phyloP scores from a whole-genome alignment of 2,888 invertebrate species.

The Falcaria lacertinaria region DNA sequence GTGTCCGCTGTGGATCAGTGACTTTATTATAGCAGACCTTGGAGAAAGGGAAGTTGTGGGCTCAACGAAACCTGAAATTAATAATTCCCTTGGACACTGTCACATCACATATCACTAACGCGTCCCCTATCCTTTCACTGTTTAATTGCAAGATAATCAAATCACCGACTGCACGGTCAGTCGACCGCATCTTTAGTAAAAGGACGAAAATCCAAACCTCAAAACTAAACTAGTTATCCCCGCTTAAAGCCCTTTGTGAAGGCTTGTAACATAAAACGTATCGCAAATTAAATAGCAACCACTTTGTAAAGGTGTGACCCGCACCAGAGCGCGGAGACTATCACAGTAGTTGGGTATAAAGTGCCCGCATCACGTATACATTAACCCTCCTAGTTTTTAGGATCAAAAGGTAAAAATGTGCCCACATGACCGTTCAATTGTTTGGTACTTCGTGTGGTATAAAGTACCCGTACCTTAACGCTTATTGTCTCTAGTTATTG shows the following conservation, averaged over 20 bases:
- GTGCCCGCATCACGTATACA: constrained; percentile 31
- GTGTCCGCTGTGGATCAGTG: too few relatives aligned
- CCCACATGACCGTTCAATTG: constrained; percentile 15
- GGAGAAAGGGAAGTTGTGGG: too few relatives aligned
- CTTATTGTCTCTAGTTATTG: neutral
- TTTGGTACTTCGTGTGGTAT: neutral
- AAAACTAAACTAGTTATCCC: constrained; percentile 43
- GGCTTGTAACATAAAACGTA: constrained; percentile 47
- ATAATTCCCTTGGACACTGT: neutral
- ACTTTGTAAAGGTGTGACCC: constrained; percentile 68
- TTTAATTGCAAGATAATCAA: neutral
- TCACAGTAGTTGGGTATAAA: constrained; percentile 22
- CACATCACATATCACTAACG: neutral
- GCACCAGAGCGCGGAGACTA: too few relatives aligned
- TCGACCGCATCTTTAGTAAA: constrained; percentile 6
- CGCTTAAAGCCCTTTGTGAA: constrained; percentile 35
- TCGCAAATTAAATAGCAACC: constrained; percentile 65
- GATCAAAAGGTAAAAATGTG: constrained; percentile 38
- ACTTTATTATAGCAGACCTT: too few relatives aligned
- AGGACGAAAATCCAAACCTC: constrained; percentile 17
- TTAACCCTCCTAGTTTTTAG: constrained; percentile 30
- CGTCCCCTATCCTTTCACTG: neutral
- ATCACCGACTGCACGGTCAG: constrained; percentile 4
- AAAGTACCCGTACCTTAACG: neutral
- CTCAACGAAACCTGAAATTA: neutral